Base-by-base conservation (phyloP, 1,140 invertebrate genomes). In the Streblospio benedicti region DNA sequence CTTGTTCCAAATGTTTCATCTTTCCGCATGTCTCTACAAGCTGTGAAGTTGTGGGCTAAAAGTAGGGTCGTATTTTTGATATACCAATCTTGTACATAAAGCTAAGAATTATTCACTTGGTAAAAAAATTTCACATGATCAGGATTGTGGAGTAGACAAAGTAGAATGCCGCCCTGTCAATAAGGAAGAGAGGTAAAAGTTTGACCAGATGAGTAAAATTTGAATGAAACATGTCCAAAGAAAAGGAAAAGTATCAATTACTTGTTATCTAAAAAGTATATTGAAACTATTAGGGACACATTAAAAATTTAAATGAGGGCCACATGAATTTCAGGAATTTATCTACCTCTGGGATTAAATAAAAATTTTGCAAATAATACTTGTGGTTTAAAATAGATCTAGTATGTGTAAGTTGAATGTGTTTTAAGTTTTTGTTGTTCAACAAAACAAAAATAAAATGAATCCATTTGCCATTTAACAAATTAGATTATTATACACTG, bases 1-100 rank as follows among this genome's bases (percentile, higher is more conserved):
- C 80, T 97, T 41, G 95, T 99, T 66, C 95, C 97, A 31, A 90
- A 97, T 74, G 89, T 90, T 66, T 87, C 96, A 72, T 91, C 88
- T 77, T 99, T 99, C 79, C 83, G 92, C 61, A 81, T 97, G 50
- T 90, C 95, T 4, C 79, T 99, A 41, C 80, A 94, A 67, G 88
- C 93, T 18, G 96, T 99, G 59, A 99, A 99, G 80, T 79, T 99
- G 43, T 99, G 96, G 96, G 96, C 96, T 2, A 99, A 98, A 84
- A 86, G 93, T 95, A n/a, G 25, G 53, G n/a, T n/a, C n/a, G n/a
- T n/a, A n/a, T n/a, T n/a, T n/a, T n/a, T n/a, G n/a, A 81, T 85
- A 87, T 83, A 25, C n/a, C n/a, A n/a, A n/a, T n/a, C n/a, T n/a
- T n/a, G n/a, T n/a, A n/a, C n/a, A n/a, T n/a, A n/a, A n/a, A n/a